phyloP scores from a whole-genome alignment of 2,113 vertebrate species.

The Circaetus gallicus region DNA sequence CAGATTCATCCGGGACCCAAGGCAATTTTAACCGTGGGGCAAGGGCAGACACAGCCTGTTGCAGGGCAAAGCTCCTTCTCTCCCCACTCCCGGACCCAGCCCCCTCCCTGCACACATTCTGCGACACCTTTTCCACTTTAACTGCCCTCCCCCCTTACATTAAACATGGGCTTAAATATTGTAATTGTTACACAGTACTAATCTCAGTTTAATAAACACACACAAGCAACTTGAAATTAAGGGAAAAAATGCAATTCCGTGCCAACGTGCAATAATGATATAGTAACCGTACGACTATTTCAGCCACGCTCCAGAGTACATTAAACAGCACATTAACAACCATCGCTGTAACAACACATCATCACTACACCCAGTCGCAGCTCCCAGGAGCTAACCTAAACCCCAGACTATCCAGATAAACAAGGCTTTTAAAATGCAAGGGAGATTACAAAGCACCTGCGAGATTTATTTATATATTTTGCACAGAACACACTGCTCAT shows the following conservation, averaged over 20 bases:
- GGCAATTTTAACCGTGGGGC: rapidly evolving
- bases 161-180: neutral
- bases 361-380: neutral
- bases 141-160: neutral
- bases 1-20: neutral
- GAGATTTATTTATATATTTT: neutral
- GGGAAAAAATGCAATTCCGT: neutral
- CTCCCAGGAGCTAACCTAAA: neutral
- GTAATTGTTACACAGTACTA: rapidly evolving
- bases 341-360: neutral
- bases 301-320: neutral
- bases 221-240: neutral
- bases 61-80: neutral
- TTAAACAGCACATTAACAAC: neutral
- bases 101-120: rapidly evolving
- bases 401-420: neutral
- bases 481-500: neutral
- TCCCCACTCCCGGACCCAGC: rapidly evolving
- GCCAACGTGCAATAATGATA: neutral
- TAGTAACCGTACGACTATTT: neutral
- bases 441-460: slow-evolving; percentile 24
- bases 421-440: slow-evolving; percentile 7
- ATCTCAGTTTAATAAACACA: neutral
- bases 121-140: neutral
- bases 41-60: neutral